These are phyloP conservation scores for Pagrus major DNA, from an alignment of 2,113 vertebrate species.

Conservation along the genomic window DNA sequence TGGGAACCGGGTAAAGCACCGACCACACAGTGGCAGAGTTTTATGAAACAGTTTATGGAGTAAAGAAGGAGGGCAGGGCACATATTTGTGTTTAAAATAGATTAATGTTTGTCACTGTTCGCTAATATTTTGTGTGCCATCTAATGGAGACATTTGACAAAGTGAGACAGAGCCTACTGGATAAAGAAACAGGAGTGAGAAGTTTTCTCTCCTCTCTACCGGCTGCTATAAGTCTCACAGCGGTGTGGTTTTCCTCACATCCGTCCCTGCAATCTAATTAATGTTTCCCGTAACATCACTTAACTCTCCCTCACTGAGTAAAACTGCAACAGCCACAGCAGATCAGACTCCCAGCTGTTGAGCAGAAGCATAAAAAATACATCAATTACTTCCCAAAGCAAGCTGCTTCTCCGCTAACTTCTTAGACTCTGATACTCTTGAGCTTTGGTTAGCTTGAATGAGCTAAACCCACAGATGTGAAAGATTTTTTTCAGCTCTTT, in stretches of 20 bases:
- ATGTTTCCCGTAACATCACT: constrained; percentile 38
- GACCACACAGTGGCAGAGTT: constrained; percentile 3
- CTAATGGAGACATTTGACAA: background rate
- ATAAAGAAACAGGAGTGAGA: background rate
- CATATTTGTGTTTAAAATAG: constrained; percentile 16
- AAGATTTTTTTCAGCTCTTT: background rate
- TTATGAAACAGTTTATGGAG: constrained; percentile 18
- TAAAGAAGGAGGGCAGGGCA: background rate
- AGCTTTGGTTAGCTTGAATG: background rate
- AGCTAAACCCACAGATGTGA: background rate
- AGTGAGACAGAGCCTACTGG: background rate
- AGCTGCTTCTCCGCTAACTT: background rate
- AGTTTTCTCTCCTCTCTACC: background rate
- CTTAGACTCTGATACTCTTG: background rate
- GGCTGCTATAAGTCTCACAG: background rate
- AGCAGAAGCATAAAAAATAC: constrained; percentile 30
- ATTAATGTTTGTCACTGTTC: background rate
- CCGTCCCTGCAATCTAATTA: constrained; percentile 40
- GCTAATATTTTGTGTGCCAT: too few relatives aligned
- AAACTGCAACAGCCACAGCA: constrained; percentile 41
- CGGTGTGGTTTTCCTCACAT: constrained; percentile 23
- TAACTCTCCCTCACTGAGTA: constrained; percentile 14
- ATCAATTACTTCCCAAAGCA: background rate
- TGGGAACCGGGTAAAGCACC: constrained; percentile 39
- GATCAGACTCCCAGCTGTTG: constrained; percentile 38